Conservation (phyloP, 2,888 invertebrate genomes). For the Patella ulyssiponensis region DNA sequence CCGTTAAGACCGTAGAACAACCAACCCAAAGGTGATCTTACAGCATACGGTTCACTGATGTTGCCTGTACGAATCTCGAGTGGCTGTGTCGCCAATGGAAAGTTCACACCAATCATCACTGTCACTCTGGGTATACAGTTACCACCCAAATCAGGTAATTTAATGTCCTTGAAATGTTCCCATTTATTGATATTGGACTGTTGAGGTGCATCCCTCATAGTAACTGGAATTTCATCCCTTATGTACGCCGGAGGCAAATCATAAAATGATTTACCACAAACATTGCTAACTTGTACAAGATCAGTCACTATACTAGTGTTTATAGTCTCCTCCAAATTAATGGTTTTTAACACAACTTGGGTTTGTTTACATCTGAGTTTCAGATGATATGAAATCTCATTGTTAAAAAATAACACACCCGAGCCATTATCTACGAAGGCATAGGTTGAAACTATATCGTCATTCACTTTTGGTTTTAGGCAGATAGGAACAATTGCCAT, state of each 20-base stretch:
- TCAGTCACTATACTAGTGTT: neutral
- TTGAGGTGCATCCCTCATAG: neutral
- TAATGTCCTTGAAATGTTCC: conserved; percentile 4
- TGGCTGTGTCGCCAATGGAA: conserved; percentile 4
- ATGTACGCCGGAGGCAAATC: neutral
- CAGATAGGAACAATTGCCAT: neutral
- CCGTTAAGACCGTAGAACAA: conserved; percentile 25
- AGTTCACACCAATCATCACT: conserved; percentile 9
- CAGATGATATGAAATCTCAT: neutral
- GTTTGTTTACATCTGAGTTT: neutral
- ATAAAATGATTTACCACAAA: neutral
- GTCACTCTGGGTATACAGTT: neutral
- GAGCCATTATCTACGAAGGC: conserved; percentile 4
- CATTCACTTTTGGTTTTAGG: neutral
- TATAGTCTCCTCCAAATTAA: neutral
- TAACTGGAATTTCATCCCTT: neutral
- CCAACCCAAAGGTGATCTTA: conserved; percentile 28
- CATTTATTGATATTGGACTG: conserved; percentile 13
- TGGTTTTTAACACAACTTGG: neutral
- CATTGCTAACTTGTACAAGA: neutral
- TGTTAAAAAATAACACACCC: neutral
- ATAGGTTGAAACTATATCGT: neutral
- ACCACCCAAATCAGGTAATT: neutral
- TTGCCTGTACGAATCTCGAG: conserved; percentile 2
- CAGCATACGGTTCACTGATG: conserved; percentile 28